Percentiles rank a stretch among this genome's conserved stretches.
These are phyloP conservation scores for Cantharis nigra DNA, from an alignment of 2,888 invertebrate genomes.

Conservation along the genomic window DNA sequence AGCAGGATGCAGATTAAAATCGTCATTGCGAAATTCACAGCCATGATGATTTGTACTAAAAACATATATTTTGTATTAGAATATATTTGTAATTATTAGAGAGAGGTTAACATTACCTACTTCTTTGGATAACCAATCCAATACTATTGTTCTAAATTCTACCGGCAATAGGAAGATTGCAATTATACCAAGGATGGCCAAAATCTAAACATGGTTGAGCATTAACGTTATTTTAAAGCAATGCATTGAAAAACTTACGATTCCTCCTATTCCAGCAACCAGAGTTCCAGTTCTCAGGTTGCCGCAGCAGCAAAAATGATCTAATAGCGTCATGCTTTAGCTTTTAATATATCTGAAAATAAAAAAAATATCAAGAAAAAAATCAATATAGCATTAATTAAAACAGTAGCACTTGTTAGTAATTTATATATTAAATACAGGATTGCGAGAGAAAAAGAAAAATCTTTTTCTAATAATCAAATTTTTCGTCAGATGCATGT, in stretches of 20 bases:
- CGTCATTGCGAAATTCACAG: slow-evolving; percentile 81
- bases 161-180: slow-evolving; percentile 68
- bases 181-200: slow-evolving; percentile 73
- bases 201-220: slow-evolving; percentile 53
- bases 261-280: slow-evolving; percentile 72
- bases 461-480: too few relatives aligned
- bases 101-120: slow-evolving; percentile 56
- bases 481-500: too few relatives aligned
- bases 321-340: slow-evolving; percentile 60
- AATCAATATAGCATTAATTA: too few relatives aligned
- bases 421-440: too few relatives aligned
- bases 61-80: slow-evolving; percentile 40
- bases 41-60: slow-evolving; percentile 77
- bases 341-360: neutral
- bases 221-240: neutral
- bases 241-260: slow-evolving; percentile 59
- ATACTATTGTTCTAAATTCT: slow-evolving; percentile 77
- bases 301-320: slow-evolving; percentile 72
- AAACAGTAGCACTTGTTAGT: too few relatives aligned
- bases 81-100: neutral
- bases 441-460: too few relatives aligned
- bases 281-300: slow-evolving; percentile 76
- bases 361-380: neutral
- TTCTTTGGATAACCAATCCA: slow-evolving; percentile 71
- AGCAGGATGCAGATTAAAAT: slow-evolving; percentile 79